Percentiles rank a stretch among this genome's conserved stretches.
Evolutionary conservation across 2,888 invertebrate genomes (phyloP).

Genomic region (Masnerella sp.): DNA sequence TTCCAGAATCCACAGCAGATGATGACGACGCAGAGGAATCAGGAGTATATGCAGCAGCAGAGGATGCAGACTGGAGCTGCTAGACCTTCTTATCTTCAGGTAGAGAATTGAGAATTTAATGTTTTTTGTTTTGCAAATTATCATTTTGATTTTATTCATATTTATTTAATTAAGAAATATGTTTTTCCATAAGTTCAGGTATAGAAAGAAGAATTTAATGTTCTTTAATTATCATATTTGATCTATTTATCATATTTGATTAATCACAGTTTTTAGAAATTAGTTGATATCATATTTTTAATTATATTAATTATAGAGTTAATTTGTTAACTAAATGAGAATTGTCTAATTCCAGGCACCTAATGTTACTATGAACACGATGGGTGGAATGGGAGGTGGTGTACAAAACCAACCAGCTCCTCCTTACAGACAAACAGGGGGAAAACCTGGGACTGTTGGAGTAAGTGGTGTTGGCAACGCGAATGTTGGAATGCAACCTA

Average conservation of each 20-base stretch:
- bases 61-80: conserved; percentile 80
- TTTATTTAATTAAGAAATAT: too few relatives aligned
- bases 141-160: too few relatives aligned
- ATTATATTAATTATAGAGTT: background rate
- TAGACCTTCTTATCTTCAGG: conserved; percentile 85
- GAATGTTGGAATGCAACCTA: conserved; percentile 79
- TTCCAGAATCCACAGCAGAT: conserved; percentile 80
- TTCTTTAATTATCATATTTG: too few relatives aligned
- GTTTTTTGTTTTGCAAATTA: too few relatives aligned
- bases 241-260: too few relatives aligned
- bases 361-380: conserved; percentile 90
- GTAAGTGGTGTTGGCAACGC: conserved; percentile 72
- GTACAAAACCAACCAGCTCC: conserved; percentile 84
- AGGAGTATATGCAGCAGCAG: conserved; percentile 81
- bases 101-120: conserved; percentile 64
- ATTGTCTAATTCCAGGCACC: conserved; percentile 80
- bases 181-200: too few relatives aligned
- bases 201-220: too few relatives aligned
- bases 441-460: conserved; percentile 75
- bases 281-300: too few relatives aligned
- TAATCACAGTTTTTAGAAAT: too few relatives aligned
- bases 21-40: conserved; percentile 81
- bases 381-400: conserved; percentile 80
- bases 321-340: background rate
- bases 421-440: conserved; percentile 84